Evolutionary conservation across 1,140 invertebrate species (phyloP).

Genomic region (Meloidogyne exigua): DNA sequence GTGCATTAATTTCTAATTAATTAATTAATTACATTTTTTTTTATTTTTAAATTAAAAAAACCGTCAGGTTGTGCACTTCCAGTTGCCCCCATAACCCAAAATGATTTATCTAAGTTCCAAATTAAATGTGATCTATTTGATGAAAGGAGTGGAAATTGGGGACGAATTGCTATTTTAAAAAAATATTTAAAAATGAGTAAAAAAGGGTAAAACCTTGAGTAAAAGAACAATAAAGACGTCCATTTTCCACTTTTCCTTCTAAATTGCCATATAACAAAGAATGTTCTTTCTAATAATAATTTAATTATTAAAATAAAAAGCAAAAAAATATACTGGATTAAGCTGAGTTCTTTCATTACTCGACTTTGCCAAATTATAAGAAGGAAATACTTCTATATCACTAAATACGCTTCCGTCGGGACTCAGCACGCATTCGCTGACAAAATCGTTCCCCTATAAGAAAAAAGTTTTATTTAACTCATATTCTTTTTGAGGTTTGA

Average conservation of each 20-base stretch:
- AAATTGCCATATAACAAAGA: slow-evolving; percentile 2
- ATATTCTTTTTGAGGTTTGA: too few species aligned
- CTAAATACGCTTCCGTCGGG: slow-evolving; percentile 5
- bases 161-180: slow-evolving; percentile 7
- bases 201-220: not conserved
- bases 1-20: slow-evolving; percentile 50
- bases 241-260: slow-evolving; percentile 11
- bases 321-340: not conserved
- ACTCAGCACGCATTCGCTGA: not conserved
- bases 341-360: not conserved
- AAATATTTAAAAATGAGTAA: too few species aligned
- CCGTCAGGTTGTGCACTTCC: slow-evolving; percentile 49
- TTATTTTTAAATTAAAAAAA: slow-evolving; percentile 24
- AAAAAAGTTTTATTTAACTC: not conserved
- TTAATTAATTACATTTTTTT: slow-evolving; percentile 3
- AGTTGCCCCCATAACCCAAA: slow-evolving; percentile 7
- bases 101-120: slow-evolving; percentile 9
- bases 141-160: slow-evolving; percentile 8
- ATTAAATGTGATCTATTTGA: not conserved
- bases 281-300: not conserved
- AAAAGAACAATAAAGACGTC: slow-evolving; percentile 11
- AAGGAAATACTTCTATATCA: not conserved
- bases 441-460: not conserved
- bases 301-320: not conserved
- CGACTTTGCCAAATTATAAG: not conserved